phyloP scores from a whole-genome alignment of 2,797 vertebrate genomes.

The Limnodromus scolopaceus region DNA sequence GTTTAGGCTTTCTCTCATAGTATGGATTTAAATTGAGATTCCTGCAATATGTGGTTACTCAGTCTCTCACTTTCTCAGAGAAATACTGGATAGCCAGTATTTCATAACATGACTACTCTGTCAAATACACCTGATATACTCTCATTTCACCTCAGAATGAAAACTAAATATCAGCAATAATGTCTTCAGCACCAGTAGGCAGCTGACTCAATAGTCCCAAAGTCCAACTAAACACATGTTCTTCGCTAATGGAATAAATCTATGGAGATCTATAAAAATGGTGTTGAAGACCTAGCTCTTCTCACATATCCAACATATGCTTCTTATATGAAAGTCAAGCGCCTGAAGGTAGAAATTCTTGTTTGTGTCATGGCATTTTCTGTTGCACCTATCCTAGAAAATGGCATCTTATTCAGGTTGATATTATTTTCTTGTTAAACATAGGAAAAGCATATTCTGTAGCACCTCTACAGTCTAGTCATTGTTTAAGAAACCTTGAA shows the following conservation, averaged over 20 bases:
- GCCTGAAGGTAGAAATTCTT: not conserved
- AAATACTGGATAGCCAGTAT: not conserved
- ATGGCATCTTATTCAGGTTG: not conserved
- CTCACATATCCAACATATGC: not conserved
- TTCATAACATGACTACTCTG: not conserved
- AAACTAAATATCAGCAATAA: not conserved
- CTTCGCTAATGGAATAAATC: not conserved
- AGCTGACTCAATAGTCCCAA: not conserved
- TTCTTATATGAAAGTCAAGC: not conserved
- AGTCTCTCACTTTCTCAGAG: not conserved
- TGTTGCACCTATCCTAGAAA: not conserved
- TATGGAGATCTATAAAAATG: not conserved
- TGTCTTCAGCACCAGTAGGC: not conserved
- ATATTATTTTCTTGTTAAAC: not conserved
- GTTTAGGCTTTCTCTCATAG: conserved; percentile 26
- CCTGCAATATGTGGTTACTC: not conserved
- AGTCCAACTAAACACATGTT: not conserved
- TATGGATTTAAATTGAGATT: not conserved
- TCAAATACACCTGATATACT: not conserved
- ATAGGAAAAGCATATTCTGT: not conserved
- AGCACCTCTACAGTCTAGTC: not conserved
- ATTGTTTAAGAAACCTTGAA: not conserved
- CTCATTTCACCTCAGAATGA: not conserved
- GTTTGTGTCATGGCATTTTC: not conserved
- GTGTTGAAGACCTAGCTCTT: not conserved